Evolutionary conservation across 2,113 vertebrate genomes (phyloP).

Genomic region (Oplegnathus fasciatus): DNA sequence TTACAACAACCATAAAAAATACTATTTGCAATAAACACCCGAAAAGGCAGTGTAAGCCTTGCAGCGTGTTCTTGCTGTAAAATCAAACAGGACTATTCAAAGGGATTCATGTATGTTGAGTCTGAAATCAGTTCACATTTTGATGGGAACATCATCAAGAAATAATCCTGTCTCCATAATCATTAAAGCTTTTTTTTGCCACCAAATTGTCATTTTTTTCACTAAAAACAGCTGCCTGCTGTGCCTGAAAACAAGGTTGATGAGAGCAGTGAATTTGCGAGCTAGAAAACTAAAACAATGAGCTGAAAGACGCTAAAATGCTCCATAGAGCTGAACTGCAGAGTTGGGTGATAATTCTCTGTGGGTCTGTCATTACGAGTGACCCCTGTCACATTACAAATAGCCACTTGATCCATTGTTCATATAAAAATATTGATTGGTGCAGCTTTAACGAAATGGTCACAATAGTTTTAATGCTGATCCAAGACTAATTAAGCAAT

Average conservation of each 20-base stretch:
- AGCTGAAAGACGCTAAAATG: not conserved
- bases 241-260: not conserved
- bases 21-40: not conserved
- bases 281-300: not conserved
- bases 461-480: not conserved
- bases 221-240: not conserved
- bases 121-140: not conserved
- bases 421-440: not conserved
- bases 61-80: not conserved
- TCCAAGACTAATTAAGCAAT: not conserved
- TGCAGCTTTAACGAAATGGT: not conserved
- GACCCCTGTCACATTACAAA: not conserved
- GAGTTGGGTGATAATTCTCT: not conserved
- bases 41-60: not conserved
- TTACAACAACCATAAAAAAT: conserved; percentile 3
- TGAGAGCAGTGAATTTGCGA: not conserved
- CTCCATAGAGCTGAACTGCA: not conserved
- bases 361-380: not conserved
- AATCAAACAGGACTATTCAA: not conserved
- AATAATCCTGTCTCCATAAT: no score
- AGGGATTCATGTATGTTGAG: not conserved
- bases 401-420: not conserved
- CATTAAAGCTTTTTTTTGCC: no score
- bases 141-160: not conserved
- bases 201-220: not conserved